Conservation (phyloP, 2,888 invertebrate genomes). For the Epirrhoe alternata region DNA sequence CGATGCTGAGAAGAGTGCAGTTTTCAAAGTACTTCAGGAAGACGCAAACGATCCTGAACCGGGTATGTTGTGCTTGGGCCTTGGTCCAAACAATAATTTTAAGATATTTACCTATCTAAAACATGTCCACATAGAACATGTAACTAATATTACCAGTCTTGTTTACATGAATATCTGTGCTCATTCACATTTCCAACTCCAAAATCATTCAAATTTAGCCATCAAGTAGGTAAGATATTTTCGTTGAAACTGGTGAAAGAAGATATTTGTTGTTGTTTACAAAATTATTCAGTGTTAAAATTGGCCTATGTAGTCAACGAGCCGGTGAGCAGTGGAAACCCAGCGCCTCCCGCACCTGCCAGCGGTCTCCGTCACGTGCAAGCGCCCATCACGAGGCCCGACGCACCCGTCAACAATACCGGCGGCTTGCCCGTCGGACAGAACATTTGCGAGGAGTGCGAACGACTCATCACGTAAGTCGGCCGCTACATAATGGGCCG, state of each 20-base stretch:
- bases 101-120: neutral
- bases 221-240: neutral
- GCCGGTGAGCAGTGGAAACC: constrained; percentile 32
- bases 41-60: constrained; percentile 93
- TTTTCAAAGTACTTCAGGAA: constrained; percentile 95
- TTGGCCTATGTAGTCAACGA: constrained; percentile 53
- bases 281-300: constrained; percentile 53
- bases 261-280: constrained; percentile 6
- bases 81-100: constrained; percentile 7
- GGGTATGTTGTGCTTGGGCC: constrained; percentile 78
- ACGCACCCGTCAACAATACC: constrained; percentile 86
- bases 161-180: neutral
- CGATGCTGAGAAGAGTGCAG: constrained; percentile 94
- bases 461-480: constrained; percentile 98
- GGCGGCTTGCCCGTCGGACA: constrained; percentile 93
- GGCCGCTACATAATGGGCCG: constrained; percentile 86
- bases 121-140: too few species aligned
- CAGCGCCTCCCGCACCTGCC: constrained; percentile 64
- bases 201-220: constrained; percentile 12
- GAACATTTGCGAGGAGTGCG: constrained; percentile 98
- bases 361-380: constrained; percentile 89
- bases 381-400: constrained; percentile 89
- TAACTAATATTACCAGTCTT: neutral
- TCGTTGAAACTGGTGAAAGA: neutral
- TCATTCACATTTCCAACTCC: constrained; percentile 15